phyloP scores from a whole-genome alignment of 30 jellyfish, hydroid and myxozoan species.

The Aurelia sp. region DNA sequence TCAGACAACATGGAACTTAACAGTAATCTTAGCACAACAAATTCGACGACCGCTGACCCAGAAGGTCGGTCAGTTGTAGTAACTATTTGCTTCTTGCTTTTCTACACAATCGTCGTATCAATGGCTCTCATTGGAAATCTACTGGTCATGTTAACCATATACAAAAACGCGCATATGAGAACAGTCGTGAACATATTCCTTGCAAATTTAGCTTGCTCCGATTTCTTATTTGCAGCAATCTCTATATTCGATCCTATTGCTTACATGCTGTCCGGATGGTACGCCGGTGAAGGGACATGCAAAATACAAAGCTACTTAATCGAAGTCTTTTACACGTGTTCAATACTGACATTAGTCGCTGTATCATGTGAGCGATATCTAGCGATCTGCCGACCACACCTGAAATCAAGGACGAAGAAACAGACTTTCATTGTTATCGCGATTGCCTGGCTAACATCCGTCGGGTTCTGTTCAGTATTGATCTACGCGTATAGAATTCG shows the following conservation, averaged over 20 bases:
- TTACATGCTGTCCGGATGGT: slow-evolving; percentile 76
- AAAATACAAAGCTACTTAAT: slow-evolving; percentile 83
- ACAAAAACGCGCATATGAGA: slow-evolving; percentile 70
- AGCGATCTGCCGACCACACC: slow-evolving; percentile 88
- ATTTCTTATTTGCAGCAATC: slow-evolving; percentile 69
- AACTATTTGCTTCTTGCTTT: slow-evolving; percentile 21
- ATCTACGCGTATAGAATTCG: slow-evolving; percentile 81
- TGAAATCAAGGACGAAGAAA: slow-evolving; percentile 60
- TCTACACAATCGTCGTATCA: slow-evolving; percentile 68
- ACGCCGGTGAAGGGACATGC: slow-evolving; percentile 79
- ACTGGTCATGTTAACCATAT: slow-evolving; percentile 68
- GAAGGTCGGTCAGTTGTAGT: slow-evolving; percentile 54
- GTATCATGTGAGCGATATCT: slow-evolving; percentile 89
- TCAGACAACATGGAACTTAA: background rate
- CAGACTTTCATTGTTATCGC: slow-evolving; percentile 37
- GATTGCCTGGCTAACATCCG: slow-evolving; percentile 68
- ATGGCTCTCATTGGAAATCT: slow-evolving; percentile 76
- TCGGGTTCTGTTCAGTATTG: slow-evolving; percentile 78
- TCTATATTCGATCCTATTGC: slow-evolving; percentile 84
- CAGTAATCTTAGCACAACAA: background rate
- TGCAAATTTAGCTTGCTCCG: slow-evolving; percentile 86
- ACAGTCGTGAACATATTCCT: slow-evolving; percentile 84
- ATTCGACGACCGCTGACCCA: slow-evolving; percentile 13
- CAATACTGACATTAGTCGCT: slow-evolving; percentile 84
- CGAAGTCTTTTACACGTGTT: slow-evolving; percentile 88